These are phyloP conservation scores for Balaenoptera acutorostrata DNA, from an alignment of 2,113 vertebrate species.

Conservation along the genomic window DNA sequence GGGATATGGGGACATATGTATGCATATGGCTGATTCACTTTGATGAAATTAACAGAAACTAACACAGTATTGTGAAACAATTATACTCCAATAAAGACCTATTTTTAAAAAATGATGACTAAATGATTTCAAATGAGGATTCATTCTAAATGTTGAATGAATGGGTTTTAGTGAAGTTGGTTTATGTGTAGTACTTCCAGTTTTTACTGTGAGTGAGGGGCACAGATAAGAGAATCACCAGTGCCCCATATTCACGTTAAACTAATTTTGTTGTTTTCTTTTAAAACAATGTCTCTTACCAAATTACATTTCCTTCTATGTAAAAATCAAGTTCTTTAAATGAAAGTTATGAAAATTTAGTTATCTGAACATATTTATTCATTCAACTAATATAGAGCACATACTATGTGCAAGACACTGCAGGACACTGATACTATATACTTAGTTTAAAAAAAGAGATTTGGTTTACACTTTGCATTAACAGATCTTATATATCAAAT, in stretches of 20 bases:
- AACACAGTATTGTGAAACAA: too few species aligned
- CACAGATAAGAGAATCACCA: background rate
- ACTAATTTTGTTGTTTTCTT: background rate
- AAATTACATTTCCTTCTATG: background rate
- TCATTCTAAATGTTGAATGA: background rate
- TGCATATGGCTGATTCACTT: too few species aligned
- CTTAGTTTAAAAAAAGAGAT: background rate
- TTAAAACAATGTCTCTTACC: background rate
- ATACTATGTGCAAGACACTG: background rate
- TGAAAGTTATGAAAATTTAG: background rate
- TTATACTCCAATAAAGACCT: too few species aligned
- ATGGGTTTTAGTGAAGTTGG: background rate
- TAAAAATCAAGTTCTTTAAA: slow-evolving; percentile 20
- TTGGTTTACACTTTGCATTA: background rate
- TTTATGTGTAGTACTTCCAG: background rate
- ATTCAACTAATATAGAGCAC: background rate
- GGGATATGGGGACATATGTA: too few species aligned
- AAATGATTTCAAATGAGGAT: background rate
- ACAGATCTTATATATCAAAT: background rate
- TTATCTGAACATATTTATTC: background rate
- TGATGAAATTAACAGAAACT: too few species aligned
- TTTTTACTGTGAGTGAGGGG: background rate
- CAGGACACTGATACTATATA: background rate
- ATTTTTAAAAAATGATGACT: background rate
- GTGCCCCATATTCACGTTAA: background rate